Base-by-base conservation (phyloP, 2,113 vertebrate species). In the Anser cygnoides region DNA sequence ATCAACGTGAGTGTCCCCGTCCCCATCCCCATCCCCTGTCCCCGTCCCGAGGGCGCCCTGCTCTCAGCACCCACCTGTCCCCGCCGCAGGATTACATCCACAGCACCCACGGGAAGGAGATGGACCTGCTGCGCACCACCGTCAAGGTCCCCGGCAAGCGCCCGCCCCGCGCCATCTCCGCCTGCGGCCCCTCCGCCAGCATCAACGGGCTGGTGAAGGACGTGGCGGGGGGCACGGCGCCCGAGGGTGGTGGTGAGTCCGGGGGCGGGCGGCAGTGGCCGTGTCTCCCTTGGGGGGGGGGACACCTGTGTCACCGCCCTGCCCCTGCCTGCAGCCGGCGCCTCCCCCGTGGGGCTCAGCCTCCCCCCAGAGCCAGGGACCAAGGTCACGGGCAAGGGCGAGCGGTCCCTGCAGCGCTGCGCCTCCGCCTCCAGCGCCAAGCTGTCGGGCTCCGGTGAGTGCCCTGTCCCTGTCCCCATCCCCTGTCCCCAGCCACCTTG, bases 101-200 rank as follows among this genome's bases (percentile, higher is more conserved):
- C 96, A 99, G 99, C 58, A 98, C 96, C 21, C 99, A 99, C 1
- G 99, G 99, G 4, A 99, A 99, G 96, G 99, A 99, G 95, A 99
- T 99, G 96, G 99, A 99, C 72, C 97, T 99, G 35, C 98, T 99
- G 31, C 98, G 99, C 3, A 99, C 99, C 83, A 99, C 99, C 0
- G 99, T 99, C 29, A 99, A 99, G 92, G 99, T 99, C 76, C 99
- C 99, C 0, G 99, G 99, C 37, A 99, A 99, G 97, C 98, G 99
- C 41, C 99, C 99, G 5, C 99, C 99, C 0, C 98, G 99, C 21
- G 99, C 99, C 41, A 98, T 98, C 29, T 98, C 98, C 0, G 98
- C 99, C 18, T 98, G 98, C 10, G 98, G 98, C 2, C 98, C 99
- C 77, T 98, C 98, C 0, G 97, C 97, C 43, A 98, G 99, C 91